Conservation (phyloP, 2,113 vertebrate genomes). For the Marmota monax region DNA sequence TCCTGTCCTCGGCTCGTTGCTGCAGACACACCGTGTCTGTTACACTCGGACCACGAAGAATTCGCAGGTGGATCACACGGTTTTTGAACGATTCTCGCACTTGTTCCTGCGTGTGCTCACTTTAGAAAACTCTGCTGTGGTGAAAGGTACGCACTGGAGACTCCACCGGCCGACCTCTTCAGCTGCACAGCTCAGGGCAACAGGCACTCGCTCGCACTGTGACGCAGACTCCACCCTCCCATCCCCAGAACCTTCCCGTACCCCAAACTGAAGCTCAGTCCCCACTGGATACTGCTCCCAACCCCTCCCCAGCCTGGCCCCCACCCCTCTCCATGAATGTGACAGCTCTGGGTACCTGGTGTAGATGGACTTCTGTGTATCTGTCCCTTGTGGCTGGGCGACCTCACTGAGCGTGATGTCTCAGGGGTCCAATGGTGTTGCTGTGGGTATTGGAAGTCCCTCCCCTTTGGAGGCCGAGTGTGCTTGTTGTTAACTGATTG, state of each 20-base stretch:
- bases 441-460: too few relatives aligned
- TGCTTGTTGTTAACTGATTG: background rate
- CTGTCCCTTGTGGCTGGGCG: background rate
- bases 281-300: background rate
- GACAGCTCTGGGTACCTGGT: rapidly evolving
- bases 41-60: background rate
- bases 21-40: rapidly evolving
- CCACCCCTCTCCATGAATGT: background rate
- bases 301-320: too few relatives aligned
- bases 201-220: rapidly evolving
- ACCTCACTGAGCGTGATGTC: background rate
- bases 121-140: background rate
- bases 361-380: rapidly evolving
- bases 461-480: background rate
- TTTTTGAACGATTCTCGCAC: background rate
- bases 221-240: too few relatives aligned
- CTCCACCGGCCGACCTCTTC: rapidly evolving
- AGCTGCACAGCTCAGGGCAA: rapidly evolving
- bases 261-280: background rate
- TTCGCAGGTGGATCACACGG: background rate
- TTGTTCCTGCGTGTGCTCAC: background rate
- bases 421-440: too few relatives aligned
- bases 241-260: background rate
- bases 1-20: rapidly evolving
- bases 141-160: background rate